Conservation (phyloP, 2,888 invertebrate species). For the Andricus quercusramuli region DNA sequence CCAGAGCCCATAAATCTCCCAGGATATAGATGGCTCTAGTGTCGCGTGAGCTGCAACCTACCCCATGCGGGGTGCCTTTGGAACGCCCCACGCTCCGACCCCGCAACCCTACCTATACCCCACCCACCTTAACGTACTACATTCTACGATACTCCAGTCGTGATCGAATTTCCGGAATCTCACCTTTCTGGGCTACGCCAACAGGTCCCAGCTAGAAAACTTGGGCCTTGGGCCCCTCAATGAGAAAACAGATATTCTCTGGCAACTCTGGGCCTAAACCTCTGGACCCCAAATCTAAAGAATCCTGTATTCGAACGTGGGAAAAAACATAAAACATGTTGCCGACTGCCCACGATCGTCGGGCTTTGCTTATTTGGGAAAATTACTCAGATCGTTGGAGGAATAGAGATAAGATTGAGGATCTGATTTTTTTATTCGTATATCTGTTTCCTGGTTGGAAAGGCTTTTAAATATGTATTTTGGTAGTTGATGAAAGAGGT, state of each 20-base stretch:
- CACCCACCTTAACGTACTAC: conserved; percentile 9
- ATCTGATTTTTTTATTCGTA: background rate
- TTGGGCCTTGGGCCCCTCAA: background rate
- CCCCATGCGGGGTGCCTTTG: conserved; percentile 77
- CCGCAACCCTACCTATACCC: conserved; percentile 17
- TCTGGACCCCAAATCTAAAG: conserved; percentile 36
- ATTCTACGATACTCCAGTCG: conserved; percentile 46
- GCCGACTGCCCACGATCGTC: conserved; percentile 41
- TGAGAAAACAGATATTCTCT: background rate
- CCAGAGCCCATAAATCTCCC: conserved; percentile 77
- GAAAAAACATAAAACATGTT: conserved; percentile 46
- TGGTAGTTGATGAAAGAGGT: background rate
- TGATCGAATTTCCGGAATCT: conserved; percentile 74
- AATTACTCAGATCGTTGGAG: conserved; percentile 24
- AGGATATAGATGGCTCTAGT: conserved; percentile 79
- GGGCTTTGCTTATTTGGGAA: conserved; percentile 29
- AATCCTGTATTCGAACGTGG: conserved; percentile 51
- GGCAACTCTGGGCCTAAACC: background rate
- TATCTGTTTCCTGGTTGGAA: background rate
- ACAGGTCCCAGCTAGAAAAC: conserved; percentile 50
- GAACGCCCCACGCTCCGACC: conserved; percentile 72
- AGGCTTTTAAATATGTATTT: background rate
- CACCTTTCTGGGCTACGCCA: conserved; percentile 65
- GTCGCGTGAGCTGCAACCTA: conserved; percentile 77
- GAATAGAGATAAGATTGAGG: conserved; percentile 40